A percentile compares a stretch with the other conserved stretches of the same genome.
phyloP scores from a whole-genome alignment of 2,113 vertebrate genomes.

The Todiramphus saurophagus region DNA sequence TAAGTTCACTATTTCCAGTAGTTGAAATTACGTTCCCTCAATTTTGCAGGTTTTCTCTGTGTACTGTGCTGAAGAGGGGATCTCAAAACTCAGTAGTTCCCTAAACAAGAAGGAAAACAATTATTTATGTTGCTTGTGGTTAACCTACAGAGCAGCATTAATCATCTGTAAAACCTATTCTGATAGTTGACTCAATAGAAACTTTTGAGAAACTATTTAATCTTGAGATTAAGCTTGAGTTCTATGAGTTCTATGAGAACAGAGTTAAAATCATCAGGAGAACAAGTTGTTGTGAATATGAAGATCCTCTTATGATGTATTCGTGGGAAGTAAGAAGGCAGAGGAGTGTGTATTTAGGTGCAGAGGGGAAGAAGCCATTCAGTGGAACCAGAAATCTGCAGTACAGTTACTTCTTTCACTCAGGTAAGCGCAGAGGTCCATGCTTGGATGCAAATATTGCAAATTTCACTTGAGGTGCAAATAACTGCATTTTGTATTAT shows the following conservation, averaged over 20 bases:
- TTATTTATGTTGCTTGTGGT: constrained; percentile 25
- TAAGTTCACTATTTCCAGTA: not conserved
- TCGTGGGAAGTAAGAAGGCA: not conserved
- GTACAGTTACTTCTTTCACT: not conserved
- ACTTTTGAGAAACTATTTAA: not conserved
- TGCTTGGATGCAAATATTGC: not conserved
- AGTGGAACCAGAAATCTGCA: not conserved
- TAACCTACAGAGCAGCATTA: constrained; percentile 12
- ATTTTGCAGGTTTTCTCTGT: not conserved
- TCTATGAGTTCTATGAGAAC: not conserved
- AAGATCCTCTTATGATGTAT: not conserved
- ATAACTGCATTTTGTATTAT: not conserved
- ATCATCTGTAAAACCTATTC: not conserved
- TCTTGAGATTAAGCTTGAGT: not conserved
- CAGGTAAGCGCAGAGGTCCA: not conserved
- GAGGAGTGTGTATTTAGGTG: not conserved
- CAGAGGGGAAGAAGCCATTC: not conserved
- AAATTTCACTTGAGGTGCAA: not conserved
- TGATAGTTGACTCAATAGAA: not conserved
- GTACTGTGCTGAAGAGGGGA: not conserved
- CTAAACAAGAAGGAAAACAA: not conserved
- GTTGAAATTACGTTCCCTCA: not conserved
- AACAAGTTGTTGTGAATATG: not conserved
- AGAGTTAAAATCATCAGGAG: not conserved
- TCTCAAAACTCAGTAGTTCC: not conserved